Base-by-base conservation (phyloP, 1,140 invertebrate species). In the Megalopta genalis region DNA sequence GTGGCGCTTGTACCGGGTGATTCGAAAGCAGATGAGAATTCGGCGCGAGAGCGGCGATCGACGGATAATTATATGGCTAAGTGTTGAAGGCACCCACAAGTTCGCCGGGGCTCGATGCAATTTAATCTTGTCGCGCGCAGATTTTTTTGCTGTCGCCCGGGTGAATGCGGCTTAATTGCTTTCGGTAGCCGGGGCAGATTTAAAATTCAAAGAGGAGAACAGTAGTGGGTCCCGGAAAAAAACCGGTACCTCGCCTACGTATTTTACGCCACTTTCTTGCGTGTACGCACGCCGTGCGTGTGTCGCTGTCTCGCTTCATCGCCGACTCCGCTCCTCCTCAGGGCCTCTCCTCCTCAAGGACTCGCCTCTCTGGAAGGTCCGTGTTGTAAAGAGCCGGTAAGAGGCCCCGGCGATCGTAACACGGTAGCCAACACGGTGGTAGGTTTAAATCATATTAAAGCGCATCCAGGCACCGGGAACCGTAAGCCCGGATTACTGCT, bases 371-470 rank as follows among this genome's bases (percentile, higher is more conserved):
- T 8, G 14, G 68, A 79, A 79, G 82, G 71, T 46, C 77, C 63
- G 49, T 54, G 82, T 46, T 32, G 32, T 32, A 32, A 32, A 57
- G 54, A n/a, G 27, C 69, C 42, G 49, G 64, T 57, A 78, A 77
- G 46, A 81, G 57, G 73, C 67, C 42, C 27, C 32, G 68, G 64
- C 75, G 78, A 54, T 81, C 81, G 85, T 87, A 87, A 87, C 52
- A 87, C 85, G 77, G 85, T 87, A 87, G 85, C 81, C 62, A 64
- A 74, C 71, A 86, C 63, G 78, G 77, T 82, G 82, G 77, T 87
- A 70, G 75, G 84, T 84, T 87, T 87, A 87, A 87, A 87, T 87
- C 85, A 86, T 81, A 86, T 87, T 87, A 87, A 87, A 87, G 78
- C 85, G 75, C 72, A 77, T 81, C 81, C 77, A 85, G 74, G 70